Conservation (phyloP, 2,113 vertebrate species). For the Paralichthys olivaceus region DNA sequence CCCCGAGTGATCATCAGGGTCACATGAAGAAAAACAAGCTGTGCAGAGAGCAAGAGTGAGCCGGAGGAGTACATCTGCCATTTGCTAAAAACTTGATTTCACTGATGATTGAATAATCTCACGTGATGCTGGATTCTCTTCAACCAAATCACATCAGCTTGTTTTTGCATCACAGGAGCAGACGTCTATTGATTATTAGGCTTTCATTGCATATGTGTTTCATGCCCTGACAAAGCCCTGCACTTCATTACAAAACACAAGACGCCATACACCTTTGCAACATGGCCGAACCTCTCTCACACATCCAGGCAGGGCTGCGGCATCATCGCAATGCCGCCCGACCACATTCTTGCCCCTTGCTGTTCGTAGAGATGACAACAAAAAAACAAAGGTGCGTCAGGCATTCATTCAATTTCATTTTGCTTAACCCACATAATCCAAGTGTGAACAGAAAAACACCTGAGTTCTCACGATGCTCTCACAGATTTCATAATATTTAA, state of each 20-base stretch:
- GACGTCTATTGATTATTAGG: too few species aligned
- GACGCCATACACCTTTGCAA: not conserved
- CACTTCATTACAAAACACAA: too few species aligned
- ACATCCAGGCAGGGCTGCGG: too few species aligned
- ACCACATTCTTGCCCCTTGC: not conserved
- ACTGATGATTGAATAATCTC: not conserved
- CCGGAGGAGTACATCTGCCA: not conserved
- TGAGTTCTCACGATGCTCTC: slow-evolving; percentile 17
- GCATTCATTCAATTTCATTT: not conserved
- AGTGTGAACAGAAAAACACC: not conserved
- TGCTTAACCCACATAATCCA: not conserved
- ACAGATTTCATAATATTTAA: not conserved
- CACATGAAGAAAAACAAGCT: slow-evolving; percentile 29
- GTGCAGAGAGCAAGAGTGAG: slow-evolving; percentile 7
- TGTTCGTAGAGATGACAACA: not conserved
- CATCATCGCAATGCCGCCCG: not conserved
- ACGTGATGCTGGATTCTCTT: not conserved
- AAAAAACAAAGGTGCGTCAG: slow-evolving; percentile 8
- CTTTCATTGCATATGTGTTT: too few species aligned
- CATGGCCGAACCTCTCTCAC: too few species aligned
- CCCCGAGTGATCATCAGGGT: slow-evolving; percentile 11
- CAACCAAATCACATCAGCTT: not conserved
- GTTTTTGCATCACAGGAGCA: too few species aligned
- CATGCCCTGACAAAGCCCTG: not conserved
- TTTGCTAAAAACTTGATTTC: not conserved